A percentile compares a stretch with the other conserved stretches of the same genome.
Evolutionary conservation across 2,888 invertebrate genomes (phyloP).

Genomic region (Synergus gifuensis): DNA sequence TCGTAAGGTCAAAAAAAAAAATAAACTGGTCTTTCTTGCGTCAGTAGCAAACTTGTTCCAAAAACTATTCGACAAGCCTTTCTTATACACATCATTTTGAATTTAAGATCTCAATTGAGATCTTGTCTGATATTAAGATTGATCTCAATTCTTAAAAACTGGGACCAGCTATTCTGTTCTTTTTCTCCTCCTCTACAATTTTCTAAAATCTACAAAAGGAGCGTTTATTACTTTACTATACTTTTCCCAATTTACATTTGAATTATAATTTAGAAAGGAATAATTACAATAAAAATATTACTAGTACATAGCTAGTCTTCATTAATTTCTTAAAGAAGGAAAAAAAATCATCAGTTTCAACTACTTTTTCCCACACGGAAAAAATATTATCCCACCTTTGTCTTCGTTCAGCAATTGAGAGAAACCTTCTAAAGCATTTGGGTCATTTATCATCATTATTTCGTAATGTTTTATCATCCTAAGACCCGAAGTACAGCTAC

Average conservation of each 20-base stretch:
- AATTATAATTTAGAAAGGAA: neutral
- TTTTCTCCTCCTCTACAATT: neutral
- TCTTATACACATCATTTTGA: neutral
- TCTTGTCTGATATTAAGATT: neutral
- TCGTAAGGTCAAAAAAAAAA: constrained; percentile 64
- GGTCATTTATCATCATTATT: constrained; percentile 9
- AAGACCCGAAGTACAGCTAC: neutral
- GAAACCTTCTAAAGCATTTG: neutral
- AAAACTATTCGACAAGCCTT: constrained; percentile 19
- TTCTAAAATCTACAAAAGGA: neutral
- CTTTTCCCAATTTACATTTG: neutral
- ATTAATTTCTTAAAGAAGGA: neutral
- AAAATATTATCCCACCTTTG: neutral
- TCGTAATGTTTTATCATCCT: neutral
- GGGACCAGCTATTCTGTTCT: neutral
- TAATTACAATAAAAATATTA: too few species aligned
- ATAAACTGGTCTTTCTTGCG: constrained; percentile 62
- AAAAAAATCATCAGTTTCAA: neutral
- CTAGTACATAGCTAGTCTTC: too few species aligned
- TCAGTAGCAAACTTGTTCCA: constrained; percentile 59
- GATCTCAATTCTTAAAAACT: neutral
- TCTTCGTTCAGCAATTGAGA: neutral
- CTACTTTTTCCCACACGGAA: neutral
- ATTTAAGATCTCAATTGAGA: neutral
- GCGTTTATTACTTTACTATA: neutral